A percentile compares a stretch with the other conserved stretches of the same genome.
Evolutionary conservation across 2,888 invertebrate genomes (phyloP).

Genomic region (Helleia helle): DNA sequence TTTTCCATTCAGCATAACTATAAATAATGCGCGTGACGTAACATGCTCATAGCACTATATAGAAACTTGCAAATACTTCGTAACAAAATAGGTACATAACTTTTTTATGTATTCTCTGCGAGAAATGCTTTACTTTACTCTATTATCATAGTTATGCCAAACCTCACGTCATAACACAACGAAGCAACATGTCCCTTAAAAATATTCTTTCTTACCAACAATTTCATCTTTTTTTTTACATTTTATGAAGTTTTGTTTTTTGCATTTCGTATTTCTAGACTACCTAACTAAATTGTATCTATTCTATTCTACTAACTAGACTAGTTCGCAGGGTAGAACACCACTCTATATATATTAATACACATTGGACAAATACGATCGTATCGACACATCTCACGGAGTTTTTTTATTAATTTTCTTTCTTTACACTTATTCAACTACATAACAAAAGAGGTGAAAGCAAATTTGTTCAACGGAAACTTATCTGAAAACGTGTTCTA

Average conservation of each 20-base stretch:
- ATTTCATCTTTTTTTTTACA: slow-evolving; percentile 75
- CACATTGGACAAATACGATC: slow-evolving; percentile 72
- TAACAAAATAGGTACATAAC: slow-evolving; percentile 75
- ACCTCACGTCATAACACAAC: slow-evolving; percentile 69
- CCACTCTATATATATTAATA: slow-evolving; percentile 71
- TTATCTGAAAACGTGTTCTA: slow-evolving; percentile 68
- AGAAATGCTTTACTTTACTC: slow-evolving; percentile 59
- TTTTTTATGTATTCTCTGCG: slow-evolving; percentile 64
- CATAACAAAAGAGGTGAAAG: slow-evolving; percentile 73
- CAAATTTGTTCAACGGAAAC: slow-evolving; percentile 69
- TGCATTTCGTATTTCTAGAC: slow-evolving; percentile 75
- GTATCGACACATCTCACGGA: slow-evolving; percentile 58
- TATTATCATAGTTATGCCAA: slow-evolving; percentile 73
- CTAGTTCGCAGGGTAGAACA: slow-evolving; percentile 73
- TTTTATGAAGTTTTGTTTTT: slow-evolving; percentile 72
- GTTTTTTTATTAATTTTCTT: slow-evolving; percentile 66
- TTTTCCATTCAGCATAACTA: slow-evolving; percentile 72
- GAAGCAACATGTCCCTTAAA: slow-evolving; percentile 76
- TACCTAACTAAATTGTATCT: slow-evolving; percentile 74
- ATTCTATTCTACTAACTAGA: slow-evolving; percentile 74
- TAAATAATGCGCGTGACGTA: slow-evolving; percentile 72
- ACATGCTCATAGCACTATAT: slow-evolving; percentile 75
- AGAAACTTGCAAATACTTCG: slow-evolving; percentile 74
- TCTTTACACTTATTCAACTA: slow-evolving; percentile 71
- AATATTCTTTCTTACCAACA: slow-evolving; percentile 78